Evolutionary conservation across 35 echinoderm and acorn worm genomes (phyloP).

Genomic region (Stichopus chloronotus): DNA sequence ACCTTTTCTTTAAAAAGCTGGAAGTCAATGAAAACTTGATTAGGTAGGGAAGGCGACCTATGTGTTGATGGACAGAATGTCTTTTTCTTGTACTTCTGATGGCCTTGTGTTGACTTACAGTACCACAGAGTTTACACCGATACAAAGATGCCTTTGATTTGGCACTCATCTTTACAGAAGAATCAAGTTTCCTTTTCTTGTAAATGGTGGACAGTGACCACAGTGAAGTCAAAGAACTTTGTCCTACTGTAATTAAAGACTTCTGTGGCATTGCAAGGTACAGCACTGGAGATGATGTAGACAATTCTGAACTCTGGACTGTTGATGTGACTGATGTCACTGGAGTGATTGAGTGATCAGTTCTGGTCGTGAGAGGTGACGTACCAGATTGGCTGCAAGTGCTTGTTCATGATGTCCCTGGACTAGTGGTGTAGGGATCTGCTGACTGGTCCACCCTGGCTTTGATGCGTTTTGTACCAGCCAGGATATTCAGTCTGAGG

Average conservation of each 20-base stretch:
- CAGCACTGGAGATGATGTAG: too few species aligned
- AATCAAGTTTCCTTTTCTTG: background rate
- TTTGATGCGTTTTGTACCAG: slow-evolving; percentile 57
- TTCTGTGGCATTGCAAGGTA: too few species aligned
- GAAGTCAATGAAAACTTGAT: background rate
- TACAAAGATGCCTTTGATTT: background rate
- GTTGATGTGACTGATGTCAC: too few species aligned
- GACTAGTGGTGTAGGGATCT: too few species aligned
- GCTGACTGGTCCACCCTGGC: background rate
- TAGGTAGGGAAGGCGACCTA: background rate
- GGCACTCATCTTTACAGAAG: background rate
- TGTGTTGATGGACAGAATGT: background rate
- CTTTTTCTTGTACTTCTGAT: background rate
- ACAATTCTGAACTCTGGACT: too few species aligned
- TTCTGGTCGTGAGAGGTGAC: too few species aligned
- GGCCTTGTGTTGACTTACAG: slow-evolving; percentile 16
- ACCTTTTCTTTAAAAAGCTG: background rate
- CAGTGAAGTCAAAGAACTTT: too few species aligned
- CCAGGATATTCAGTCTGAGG: slow-evolving; percentile 46
- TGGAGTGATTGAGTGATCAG: background rate
- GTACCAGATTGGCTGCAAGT: too few species aligned
- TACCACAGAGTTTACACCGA: background rate
- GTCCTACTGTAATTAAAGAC: too few species aligned
- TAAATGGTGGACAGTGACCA: too few species aligned
- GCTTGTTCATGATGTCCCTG: too few species aligned